Conservation (phyloP, 2,797 vertebrate genomes). For the Phataginus tricuspis region DNA sequence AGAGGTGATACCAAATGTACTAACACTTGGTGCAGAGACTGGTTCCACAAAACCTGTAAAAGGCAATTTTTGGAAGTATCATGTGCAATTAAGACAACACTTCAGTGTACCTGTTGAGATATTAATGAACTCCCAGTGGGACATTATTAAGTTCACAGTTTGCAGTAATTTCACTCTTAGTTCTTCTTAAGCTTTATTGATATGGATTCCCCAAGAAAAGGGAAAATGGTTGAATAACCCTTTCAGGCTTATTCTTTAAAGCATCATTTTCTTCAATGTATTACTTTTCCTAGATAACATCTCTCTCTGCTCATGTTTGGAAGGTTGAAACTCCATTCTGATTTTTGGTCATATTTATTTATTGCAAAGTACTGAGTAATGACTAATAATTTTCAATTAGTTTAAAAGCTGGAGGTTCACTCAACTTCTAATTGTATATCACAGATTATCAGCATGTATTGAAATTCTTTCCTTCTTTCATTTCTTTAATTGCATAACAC, state of each 20-base stretch:
- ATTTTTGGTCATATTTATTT: not conserved
- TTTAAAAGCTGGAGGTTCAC: conserved; percentile 54
- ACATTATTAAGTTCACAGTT: conserved; percentile 82
- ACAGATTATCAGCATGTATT: conserved; percentile 38
- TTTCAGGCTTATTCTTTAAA: conserved; percentile 51
- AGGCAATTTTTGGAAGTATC: conserved; percentile 82
- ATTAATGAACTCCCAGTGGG: conserved; percentile 86
- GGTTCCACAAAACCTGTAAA: conserved; percentile 68
- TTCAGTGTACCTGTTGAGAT: conserved; percentile 82
- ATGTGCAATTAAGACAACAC: conserved; percentile 82
- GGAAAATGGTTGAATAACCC: conserved; percentile 51
- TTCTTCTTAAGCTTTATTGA: conserved; percentile 83
- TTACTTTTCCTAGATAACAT: not conserved
- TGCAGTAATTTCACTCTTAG: conserved; percentile 77
- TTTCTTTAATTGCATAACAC: conserved; percentile 48
- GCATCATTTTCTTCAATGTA: not conserved
- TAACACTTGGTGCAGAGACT: conserved; percentile 42
- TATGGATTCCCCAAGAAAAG: conserved; percentile 63
- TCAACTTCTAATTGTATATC: conserved; percentile 36
- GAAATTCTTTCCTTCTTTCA: conserved; percentile 61
- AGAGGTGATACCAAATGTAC: conserved; percentile 9
- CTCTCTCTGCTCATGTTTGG: not conserved
- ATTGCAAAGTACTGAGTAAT: conserved; percentile 31
- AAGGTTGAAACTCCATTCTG: conserved; percentile 7
- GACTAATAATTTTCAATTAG: conserved; percentile 30